These are phyloP conservation scores for Cryptocephalus primarius DNA, from an alignment of 2,888 invertebrate genomes.

Conservation along the genomic window DNA sequence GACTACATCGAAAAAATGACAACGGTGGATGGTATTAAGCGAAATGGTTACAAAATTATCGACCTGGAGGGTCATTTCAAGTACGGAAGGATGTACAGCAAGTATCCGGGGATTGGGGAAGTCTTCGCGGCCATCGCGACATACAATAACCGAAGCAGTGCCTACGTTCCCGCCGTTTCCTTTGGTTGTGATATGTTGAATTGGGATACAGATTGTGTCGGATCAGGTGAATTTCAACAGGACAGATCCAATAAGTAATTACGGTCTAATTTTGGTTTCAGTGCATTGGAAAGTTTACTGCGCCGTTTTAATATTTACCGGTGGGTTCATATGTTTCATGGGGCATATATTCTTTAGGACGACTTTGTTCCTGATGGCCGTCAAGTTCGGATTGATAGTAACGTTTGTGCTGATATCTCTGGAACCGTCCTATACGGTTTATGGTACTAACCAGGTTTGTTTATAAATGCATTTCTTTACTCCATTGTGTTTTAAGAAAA, in stretches of 20 bases:
- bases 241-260: neutral
- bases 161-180: slow-evolving; percentile 57
- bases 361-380: slow-evolving; percentile 51
- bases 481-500: slow-evolving; percentile 37
- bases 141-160: slow-evolving; percentile 38
- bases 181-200: slow-evolving; percentile 51
- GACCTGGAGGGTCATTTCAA: slow-evolving; percentile 10
- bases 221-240: slow-evolving; percentile 39
- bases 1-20: slow-evolving; percentile 49
- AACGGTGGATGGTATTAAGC: slow-evolving; percentile 42
- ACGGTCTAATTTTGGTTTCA: slow-evolving; percentile 32
- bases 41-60: slow-evolving; percentile 44
- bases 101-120: slow-evolving; percentile 51
- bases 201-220: slow-evolving; percentile 40
- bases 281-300: slow-evolving; percentile 41
- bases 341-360: slow-evolving; percentile 55
- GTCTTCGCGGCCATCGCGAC: slow-evolving; percentile 48
- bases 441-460: slow-evolving; percentile 7
- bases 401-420: slow-evolving; percentile 36
- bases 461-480: neutral
- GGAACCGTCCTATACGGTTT: slow-evolving; percentile 8
- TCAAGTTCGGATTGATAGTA: slow-evolving; percentile 44
- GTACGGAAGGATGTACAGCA: slow-evolving; percentile 40
- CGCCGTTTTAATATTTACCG: slow-evolving; percentile 45
- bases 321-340: slow-evolving; percentile 48